A percentile compares a stretch with the other conserved stretches of the same genome.
phyloP scores from a whole-genome alignment of 2,888 invertebrate species.

The Noctua fimbriata region DNA sequence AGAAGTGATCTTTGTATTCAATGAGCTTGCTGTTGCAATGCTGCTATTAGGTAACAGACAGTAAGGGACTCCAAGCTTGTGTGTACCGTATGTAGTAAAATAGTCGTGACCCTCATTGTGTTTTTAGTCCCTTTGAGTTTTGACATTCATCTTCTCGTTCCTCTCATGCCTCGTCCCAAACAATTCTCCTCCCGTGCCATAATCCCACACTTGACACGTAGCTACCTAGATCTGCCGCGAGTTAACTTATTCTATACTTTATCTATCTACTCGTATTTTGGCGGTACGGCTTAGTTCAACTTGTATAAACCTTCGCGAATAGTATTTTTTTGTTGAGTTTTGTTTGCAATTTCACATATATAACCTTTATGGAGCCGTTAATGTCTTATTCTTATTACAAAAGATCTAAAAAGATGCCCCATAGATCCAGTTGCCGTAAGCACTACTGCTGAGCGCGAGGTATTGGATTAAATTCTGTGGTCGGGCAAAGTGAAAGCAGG shows the following conservation, averaged over 20 bases:
- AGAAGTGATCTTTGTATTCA: too few species aligned
- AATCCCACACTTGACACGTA: slow-evolving; percentile 64
- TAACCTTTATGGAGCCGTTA: not conserved
- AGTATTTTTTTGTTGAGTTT: not conserved
- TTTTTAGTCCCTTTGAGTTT: not conserved
- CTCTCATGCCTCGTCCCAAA: slow-evolving; percentile 35
- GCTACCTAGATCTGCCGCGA: slow-evolving; percentile 41
- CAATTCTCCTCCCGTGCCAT: slow-evolving; percentile 41
- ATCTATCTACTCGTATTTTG: slow-evolving; percentile 40
- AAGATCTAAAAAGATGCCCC: not conserved
- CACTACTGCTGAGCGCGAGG: too few species aligned
- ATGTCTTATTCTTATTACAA: not conserved
- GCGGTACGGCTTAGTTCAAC: slow-evolving; percentile 9
- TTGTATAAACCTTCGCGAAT: not conserved
- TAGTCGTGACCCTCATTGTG: not conserved
- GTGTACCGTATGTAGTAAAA: too few species aligned
- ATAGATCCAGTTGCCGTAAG: not conserved
- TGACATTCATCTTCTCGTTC: not conserved
- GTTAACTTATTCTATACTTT: slow-evolving; percentile 58
- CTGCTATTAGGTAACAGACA: too few species aligned
- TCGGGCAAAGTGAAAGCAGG: not conserved
- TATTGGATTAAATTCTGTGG: not conserved
- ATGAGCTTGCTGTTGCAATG: too few species aligned
- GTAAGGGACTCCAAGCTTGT: too few species aligned
- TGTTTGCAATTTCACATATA: not conserved